phyloP scores from a whole-genome alignment of 2,797 vertebrate genomes.

The Microcaecilia unicolor region DNA sequence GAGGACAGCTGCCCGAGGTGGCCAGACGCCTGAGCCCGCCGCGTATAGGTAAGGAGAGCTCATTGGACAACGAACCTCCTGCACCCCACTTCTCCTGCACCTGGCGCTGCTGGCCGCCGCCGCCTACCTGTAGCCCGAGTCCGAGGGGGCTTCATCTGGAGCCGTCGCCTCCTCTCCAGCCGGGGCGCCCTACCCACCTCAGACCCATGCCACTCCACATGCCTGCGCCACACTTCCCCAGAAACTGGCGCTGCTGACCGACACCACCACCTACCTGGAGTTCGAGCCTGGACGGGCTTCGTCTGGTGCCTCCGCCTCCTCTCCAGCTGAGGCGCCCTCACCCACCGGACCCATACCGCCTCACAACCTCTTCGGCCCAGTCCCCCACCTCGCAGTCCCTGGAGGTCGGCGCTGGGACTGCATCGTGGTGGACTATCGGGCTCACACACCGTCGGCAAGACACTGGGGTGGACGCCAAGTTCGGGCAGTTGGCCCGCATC shows the following conservation, averaged over 20 bases:
- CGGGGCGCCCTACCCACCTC: too few species aligned
- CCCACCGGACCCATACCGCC: slow-evolving; percentile 64
- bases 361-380: slow-evolving; percentile 58
- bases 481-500: slow-evolving; percentile 89
- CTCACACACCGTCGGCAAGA: slow-evolving; percentile 89
- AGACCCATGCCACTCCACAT: too few species aligned
- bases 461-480: slow-evolving; percentile 92
- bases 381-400: slow-evolving; percentile 62
- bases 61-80: slow-evolving; percentile 52
- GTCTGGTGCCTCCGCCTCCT: slow-evolving; percentile 11
- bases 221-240: too few species aligned
- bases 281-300: slow-evolving; percentile 28
- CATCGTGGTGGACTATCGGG: slow-evolving; percentile 93
- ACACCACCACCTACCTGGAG: slow-evolving; percentile 32
- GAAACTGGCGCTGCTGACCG: slow-evolving; percentile 21
- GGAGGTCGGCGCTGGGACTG: slow-evolving; percentile 81
- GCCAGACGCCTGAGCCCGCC: slow-evolving; percentile 74
- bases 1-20: slow-evolving; percentile 87
- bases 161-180: too few species aligned
- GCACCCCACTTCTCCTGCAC: slow-evolving; percentile 24
- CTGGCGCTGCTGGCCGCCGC: too few species aligned
- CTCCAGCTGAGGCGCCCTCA: slow-evolving; percentile 49
- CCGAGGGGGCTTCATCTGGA: too few species aligned
- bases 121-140: too few species aligned
- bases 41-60: slow-evolving; percentile 66